Base-by-base conservation (phyloP, 2,888 invertebrate species). In the Loripinus fragilis region DNA sequence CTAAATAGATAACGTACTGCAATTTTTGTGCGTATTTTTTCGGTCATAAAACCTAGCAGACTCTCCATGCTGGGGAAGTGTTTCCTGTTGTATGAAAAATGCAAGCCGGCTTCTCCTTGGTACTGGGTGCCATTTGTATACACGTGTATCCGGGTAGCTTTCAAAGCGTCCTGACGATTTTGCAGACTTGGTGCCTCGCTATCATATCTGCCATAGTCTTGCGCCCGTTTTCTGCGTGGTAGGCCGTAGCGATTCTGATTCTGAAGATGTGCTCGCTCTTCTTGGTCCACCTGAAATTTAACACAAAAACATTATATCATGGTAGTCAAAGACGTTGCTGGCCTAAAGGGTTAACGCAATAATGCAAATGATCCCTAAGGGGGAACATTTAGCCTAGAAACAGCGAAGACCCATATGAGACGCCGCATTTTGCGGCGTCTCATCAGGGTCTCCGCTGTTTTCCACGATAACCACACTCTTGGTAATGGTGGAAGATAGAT, bases 21-120 rank as follows among this genome's bases (percentile, higher is more conserved):
- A 28, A 8, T 55, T 60, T 76, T 67, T 2, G 60, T 60, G 2
- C 28, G 41, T 45, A 65, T 33, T 35, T 17, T 65, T 10, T 15
- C 5, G 67, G 38, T 67, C 3, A 67, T 28, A 25, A 42, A 67
- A 1, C 73, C 78, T 3, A 72, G 60, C 3, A 76, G 35, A 15
- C 52, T 55, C n/a, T 60, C 48, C 23, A 76, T n/a, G 2, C 50
- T 25, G 10, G 68, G 60, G 50, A 73, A 74, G 25, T 55, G 55
- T 65, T 72, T 74, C 7, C 33, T 33, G 15, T 41, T 76, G 69
- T 71, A 78, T 0, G 71, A 20, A 1, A 81, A 50, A 33, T 42
- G 30, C 28, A 77, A 64, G 52, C 30, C 35, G 33, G 17, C 35
- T 38, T 67, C 20, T 41, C 74, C 28, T 68, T 69, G 17, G 28